Conservation (phyloP, 1,140 invertebrate species). For the Drosophila melanica region DNA sequence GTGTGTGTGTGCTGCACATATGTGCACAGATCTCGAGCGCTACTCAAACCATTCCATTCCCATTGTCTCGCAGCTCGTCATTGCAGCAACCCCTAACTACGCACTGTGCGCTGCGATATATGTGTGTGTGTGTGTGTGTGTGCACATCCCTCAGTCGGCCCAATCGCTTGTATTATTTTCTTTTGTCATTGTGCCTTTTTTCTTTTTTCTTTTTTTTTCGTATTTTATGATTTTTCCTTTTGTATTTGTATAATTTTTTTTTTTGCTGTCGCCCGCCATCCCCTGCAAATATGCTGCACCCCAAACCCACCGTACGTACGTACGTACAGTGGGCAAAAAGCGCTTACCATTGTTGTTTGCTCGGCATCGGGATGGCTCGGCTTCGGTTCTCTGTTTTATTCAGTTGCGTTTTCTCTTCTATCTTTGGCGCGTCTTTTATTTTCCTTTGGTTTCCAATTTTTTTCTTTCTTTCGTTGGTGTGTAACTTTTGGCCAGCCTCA, state of each 20-base stretch:
- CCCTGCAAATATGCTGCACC: conserved; percentile 32
- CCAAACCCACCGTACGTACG: conserved; percentile 5
- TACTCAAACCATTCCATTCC: conserved; percentile 57
- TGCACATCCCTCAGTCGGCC: conserved; percentile 49
- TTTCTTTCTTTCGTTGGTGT: conserved; percentile 47
- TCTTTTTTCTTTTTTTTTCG: conserved; percentile 65
- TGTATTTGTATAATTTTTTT: conserved; percentile 83
- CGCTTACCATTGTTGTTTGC: conserved; percentile 38
- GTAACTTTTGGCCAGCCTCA: conserved; percentile 73
- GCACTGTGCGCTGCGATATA: not conserved
- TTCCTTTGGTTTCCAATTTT: conserved; percentile 46
- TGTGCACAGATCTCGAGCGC: conserved; percentile 57
- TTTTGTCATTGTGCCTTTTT: conserved; percentile 76
- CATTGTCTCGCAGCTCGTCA: conserved; percentile 66
- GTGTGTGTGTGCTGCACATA: conserved; percentile 51
- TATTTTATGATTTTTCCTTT: conserved; percentile 72
- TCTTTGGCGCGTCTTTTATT: conserved; percentile 70
- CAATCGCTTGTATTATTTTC: conserved; percentile 74
- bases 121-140: not conserved
- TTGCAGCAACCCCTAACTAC: conserved; percentile 67
- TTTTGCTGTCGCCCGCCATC: conserved; percentile 73
- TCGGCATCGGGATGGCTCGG: conserved; percentile 3
- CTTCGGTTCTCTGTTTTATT: conserved; percentile 30
- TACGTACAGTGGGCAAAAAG: conserved; percentile 3
- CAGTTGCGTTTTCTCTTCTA: conserved; percentile 5